Base-by-base conservation (phyloP, 2,797 vertebrate species). In the Clarias platycephalus region DNA sequence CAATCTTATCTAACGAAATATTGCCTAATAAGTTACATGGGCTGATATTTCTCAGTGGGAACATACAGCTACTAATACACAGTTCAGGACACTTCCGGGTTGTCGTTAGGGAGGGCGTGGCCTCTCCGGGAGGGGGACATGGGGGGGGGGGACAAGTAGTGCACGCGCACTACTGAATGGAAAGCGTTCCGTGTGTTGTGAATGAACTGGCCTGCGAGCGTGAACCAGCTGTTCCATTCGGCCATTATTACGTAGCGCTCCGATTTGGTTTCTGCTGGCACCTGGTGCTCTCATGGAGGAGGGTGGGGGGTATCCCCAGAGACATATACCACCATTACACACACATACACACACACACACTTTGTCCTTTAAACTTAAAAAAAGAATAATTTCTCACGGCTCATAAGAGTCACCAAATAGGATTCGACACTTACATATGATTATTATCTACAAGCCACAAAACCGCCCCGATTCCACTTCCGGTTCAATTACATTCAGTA, bases 251-350 rank as follows among this genome's bases (percentile, higher is more conserved):
- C 87, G 67, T 79, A 84, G 78, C 80, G 70, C 76, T 87, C 58
- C 89, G 84, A 90, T 90, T 88, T 88, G 79, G 53, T 89, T 89
- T 89, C 84, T 84, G 63, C 68, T 72, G 82, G 88, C 89, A 90
- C 88, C 89, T 90, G 89, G 87, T 89, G 88, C 88, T 85, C 88
- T 70, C 67, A 49, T n/a, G 60, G 76, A 53, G 44, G 28, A 55
- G 82, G 37, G 72, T 31, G 81, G 82, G 49, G 84, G 37, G 75
- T 70, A 75, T 87, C 88, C 88, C 84, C 58, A 13, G 86, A 87
- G 82, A 88, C 76, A 81, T 64, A 16, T 76, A 74, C 82, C 72
- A 28, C 71, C 60, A 83, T 75, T 34, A 64, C 40, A 63, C 40
- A 83, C 81, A 53, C 68, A 71, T 28, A 85, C 78, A 84, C 86